Evolutionary conservation across 2,113 vertebrate species (phyloP), one percentile per base, ranked within the genome.

Genomic region (Heterotilapia buettikoferi): DNA sequence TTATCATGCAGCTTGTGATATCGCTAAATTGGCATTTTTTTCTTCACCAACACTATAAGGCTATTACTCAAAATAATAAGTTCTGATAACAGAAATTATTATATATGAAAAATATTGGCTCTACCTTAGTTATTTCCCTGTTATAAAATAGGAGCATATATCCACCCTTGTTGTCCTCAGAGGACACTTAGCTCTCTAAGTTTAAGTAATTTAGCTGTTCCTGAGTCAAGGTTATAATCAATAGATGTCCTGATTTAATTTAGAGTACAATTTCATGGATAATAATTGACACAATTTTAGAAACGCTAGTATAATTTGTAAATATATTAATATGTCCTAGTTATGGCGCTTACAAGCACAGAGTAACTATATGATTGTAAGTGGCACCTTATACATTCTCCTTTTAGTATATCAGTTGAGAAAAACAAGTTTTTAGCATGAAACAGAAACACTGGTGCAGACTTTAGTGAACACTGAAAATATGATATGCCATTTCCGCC

Each of bases 261-360:
- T 63, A 53, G 33, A 43, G 61, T 4, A 89, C 84, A 80, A 88
- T 93, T 89, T 86, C 87, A 91, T 86, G 78, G 63, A 18, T 85
- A 21, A 66, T 88, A 59, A 86, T 71, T 85, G 52, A 61, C 12
- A 76, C 56, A 54, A 81, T 87, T 89, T 90, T 79, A 61, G 82
- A n/a, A 82, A 80, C 6, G 29, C 38, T 53, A n/a, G n/a, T n/a
- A n/a, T 73, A 82, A 57, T 90, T 84, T 87, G 80, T 82, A 80
- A 90, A 91, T 68, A 84, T 59, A 21, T 86, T 84, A 47, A 85
- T 89, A n/a, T 79, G 61, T 82, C 85, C 50, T 47, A 80, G 84
- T 84, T 84, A 85, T 36, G 85, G 36, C 79, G 82, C 61, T 80
- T 82, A 80, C 52, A 88, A 36, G 59, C 6, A 6, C 26, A 38